phyloP scores from a whole-genome alignment of 2,113 vertebrate species.

The Odocoileus hemionus region DNA sequence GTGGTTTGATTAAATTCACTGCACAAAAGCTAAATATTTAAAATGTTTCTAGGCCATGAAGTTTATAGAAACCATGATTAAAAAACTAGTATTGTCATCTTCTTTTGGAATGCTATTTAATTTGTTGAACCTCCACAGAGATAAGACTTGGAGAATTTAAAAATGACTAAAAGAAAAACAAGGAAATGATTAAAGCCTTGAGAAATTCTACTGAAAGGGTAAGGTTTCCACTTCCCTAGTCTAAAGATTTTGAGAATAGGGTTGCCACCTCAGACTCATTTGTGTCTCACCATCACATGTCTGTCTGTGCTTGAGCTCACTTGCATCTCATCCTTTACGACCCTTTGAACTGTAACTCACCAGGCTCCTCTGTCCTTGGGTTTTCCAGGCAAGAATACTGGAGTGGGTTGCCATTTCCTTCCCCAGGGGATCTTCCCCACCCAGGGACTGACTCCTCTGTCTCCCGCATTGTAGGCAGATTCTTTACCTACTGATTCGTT shows the following conservation, averaged over 20 bases:
- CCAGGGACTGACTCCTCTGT: not conserved
- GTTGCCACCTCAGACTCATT: not conserved
- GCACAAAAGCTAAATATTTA: not conserved
- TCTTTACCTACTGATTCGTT: not conserved
- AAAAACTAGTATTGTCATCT: not conserved
- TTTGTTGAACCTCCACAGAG: not conserved
- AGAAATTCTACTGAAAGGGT: not conserved
- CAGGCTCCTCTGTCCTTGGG: not conserved
- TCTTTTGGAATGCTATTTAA: not conserved
- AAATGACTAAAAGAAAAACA: not conserved
- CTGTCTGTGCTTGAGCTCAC: not conserved
- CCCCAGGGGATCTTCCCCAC: not conserved
- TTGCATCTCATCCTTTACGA: not conserved
- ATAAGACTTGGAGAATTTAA: not conserved
- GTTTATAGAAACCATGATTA: not conserved
- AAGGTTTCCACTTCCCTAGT: not conserved
- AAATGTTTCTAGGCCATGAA: not conserved
- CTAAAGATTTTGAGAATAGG: not conserved
- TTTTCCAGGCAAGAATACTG: not conserved
- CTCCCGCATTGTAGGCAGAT: not conserved
- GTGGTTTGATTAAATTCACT: not conserved
- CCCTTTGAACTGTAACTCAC: not conserved
- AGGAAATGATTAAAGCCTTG: not conserved
- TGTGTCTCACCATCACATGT: not conserved
- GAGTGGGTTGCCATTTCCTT: not conserved